Base-by-base conservation (phyloP, 2,113 vertebrate genomes). In the Mesocricetus auratus region DNA sequence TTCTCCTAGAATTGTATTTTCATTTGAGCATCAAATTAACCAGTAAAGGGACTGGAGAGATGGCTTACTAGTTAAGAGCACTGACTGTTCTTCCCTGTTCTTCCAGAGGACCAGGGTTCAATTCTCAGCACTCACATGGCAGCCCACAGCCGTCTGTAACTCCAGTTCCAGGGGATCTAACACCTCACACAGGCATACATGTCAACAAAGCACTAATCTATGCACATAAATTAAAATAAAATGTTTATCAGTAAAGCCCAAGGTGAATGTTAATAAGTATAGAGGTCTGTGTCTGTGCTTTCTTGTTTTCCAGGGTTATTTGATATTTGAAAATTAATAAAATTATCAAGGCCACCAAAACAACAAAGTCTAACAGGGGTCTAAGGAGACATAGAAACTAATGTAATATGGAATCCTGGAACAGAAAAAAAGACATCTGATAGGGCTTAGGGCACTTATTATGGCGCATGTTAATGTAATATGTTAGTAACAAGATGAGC, bases 301-400 rank as follows among this genome's bases (percentile, higher is more conserved):
- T 50, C 39, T 79, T 71, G 31, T 83, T 88, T 86, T 45, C 74
- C 36, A 47, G 73, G 31, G 29, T 95, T 90, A 64, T 13, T 39
- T 6, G 36, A 29, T 53, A 83, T 33, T 92, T 94, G 77, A 73
- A 93, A 96, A 94, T 73, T 56, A 88, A 73, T 19, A n/a, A 12
- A 94, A 81, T 89, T 83, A 29, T 56, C 45, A 94, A 87, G 39
- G 78, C 94, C 47, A 95, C 91, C 22, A 91, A 90, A 93, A 95
- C 36, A 95, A 91, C 62, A 13, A 87, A 94, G 53, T 90, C 77
- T 91, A 88, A 95, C 58, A 89, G 26, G 68, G 89, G 26, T 39
- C 77, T 96, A 89, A 56, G 5, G 56, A 68, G 12, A 88, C 66
- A 96, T 6, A 29, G 77, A 96, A 93, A 85, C 16, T n/a, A 92